Base-by-base conservation (phyloP, 2,888 invertebrate genomes). In the Catocala sponsa region DNA sequence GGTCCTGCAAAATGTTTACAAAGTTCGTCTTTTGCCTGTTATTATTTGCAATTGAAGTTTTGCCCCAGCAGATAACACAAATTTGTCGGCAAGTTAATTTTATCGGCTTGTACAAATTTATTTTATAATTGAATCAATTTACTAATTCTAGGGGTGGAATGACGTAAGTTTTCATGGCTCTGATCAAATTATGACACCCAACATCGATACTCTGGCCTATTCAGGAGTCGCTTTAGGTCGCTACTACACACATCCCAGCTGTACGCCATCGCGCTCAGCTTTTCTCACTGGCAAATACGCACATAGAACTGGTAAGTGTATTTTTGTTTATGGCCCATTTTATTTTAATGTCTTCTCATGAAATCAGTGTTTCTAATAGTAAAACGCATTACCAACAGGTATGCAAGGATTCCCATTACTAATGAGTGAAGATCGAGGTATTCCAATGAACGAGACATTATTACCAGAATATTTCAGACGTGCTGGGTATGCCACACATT, bases 91-190 rank as follows among this genome's bases (percentile, higher is more conserved):
- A n/a, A 15, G 15, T 15, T 15, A 15, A 15, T 15, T 15, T 15
- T 15, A 15, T 15, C 15, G 0, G 15, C 15, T 15, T 15, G 10
- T 11, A n/a, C 11, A 5, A 42, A 11, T 42, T 11, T 42, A 7
- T 42, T 42, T 46, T 46, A 12, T 13, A 13, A 46, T 13, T 46
- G 5, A 2, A 46, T 42, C 11, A 10, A 11, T 42, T 42, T 42
- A 42, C 59, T 63, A 76, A 66, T 90, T 91, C 61, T 84, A 98
- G 98, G 98, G 98, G 11, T 98, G 98, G 96, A 97, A 98, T 80
- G 98, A 98, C 87, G 97, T 98, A 7, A 96, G 98, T 76, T 98
- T 98, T 83, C 98, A 98, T 79, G 98, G 98, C 0, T 97, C 97
- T 0, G 95, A 97, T 76, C 97, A 98, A 90, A 97, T 98, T 74